A percentile compares a stretch with the other conserved stretches of the same genome.
phyloP scores from a whole-genome alignment of 2,113 vertebrate species.

The Coptodon rendalli region DNA sequence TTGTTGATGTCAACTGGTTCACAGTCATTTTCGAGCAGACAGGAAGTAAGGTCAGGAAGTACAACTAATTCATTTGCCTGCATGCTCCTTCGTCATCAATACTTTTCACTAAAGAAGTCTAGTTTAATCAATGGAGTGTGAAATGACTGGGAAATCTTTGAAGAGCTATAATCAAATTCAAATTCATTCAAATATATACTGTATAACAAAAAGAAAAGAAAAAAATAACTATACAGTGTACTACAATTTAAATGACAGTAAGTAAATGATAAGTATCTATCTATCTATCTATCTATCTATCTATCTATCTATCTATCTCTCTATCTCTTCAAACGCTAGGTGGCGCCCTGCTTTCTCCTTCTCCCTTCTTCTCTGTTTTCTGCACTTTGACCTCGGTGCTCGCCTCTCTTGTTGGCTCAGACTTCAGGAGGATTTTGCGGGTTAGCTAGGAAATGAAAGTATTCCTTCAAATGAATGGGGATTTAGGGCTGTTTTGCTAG shows the following conservation, averaged over 20 bases:
- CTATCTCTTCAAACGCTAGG: constrained; percentile 1
- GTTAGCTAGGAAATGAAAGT: background rate
- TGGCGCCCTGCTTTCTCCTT: background rate
- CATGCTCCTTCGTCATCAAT: background rate
- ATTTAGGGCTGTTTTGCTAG: background rate
- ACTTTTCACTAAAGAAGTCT: background rate
- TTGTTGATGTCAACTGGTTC: background rate
- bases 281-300: background rate
- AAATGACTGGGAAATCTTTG: background rate
- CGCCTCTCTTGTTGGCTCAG: background rate
- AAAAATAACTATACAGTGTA: background rate
- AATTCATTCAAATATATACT: background rate
- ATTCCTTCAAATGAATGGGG: background rate
- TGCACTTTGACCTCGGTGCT: constrained; percentile 29
- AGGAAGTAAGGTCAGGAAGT: background rate
- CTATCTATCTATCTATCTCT: background rate
- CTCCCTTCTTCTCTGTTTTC: background rate
- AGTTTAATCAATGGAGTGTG: background rate
- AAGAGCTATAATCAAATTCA: background rate
- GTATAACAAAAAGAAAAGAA: background rate
- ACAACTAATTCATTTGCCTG: background rate
- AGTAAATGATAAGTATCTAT: background rate
- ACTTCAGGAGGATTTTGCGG: background rate
- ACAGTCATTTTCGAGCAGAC: background rate
- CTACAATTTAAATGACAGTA: background rate